phyloP scores from a whole-genome alignment of 1,140 invertebrate genomes.

The Luehdorfia chinensis region DNA sequence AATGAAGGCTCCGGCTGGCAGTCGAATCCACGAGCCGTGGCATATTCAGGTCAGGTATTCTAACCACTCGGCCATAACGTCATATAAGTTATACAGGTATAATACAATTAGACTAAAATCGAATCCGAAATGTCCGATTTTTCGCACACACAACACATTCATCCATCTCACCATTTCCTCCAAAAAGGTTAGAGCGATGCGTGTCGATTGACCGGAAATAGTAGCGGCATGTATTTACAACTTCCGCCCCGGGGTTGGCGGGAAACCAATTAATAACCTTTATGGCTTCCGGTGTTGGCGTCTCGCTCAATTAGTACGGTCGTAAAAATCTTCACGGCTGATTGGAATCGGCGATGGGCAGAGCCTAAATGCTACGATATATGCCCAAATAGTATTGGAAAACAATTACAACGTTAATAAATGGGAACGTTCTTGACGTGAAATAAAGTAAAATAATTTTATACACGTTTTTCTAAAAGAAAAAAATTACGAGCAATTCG shows the following conservation, averaged over 20 bases:
- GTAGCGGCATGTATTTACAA: slow-evolving; percentile 67
- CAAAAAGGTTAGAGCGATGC: slow-evolving; percentile 31
- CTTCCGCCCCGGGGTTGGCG: slow-evolving; percentile 58
- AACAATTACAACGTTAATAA: slow-evolving; percentile 3
- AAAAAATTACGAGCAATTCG: no score
- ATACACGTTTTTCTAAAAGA: no score
- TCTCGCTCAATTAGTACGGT: slow-evolving; percentile 61
- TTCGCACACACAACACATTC: slow-evolving; percentile 4
- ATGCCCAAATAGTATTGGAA: background rate
- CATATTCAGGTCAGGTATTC: no score
- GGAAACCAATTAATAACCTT: slow-evolving; percentile 74
- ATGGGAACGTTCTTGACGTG: background rate
- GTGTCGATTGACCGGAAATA: slow-evolving; percentile 70
- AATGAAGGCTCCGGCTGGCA: no score
- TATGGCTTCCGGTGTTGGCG: slow-evolving; percentile 61
- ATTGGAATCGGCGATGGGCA: slow-evolving; percentile 38
- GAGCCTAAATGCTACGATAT: background rate
- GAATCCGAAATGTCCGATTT: no score
- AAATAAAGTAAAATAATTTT: no score
- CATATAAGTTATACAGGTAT: no score
- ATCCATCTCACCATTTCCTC: slow-evolving; percentile 16
- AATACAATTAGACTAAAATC: no score
- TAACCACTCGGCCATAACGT: no score
- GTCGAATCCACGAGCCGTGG: no score
- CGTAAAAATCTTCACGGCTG: slow-evolving; percentile 68